Evolutionary conservation across 2,113 vertebrate genomes (phyloP), one percentile per base, ranked within the genome.

Genomic region (Piprites chloris): DNA sequence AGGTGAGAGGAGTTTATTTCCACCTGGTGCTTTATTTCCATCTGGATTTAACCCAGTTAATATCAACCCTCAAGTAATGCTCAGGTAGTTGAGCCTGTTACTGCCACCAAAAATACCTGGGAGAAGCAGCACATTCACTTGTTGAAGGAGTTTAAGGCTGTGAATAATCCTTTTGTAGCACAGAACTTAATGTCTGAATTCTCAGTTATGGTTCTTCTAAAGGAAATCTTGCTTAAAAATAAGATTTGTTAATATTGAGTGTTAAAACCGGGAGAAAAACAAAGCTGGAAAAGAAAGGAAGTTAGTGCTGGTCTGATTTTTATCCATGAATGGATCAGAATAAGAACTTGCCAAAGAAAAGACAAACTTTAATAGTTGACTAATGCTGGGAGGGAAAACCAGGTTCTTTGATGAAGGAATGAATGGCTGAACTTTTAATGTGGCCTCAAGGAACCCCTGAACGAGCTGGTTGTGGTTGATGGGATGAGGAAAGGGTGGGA

Each of bases 1-100:
- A 99, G 98, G 99, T 99, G 95, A 96, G 97, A 81, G 65, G 32
- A 11, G 61, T 62, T 62, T 41, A 27, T 41, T 61, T 61, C 56
- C n/a, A 12, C 23, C 86, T 8, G 4, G 7, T 62, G 33, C 28
- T 44, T n/a, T 33, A 3, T 35, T 59, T 58, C 33, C 3, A 0
- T 4, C 35, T n/a, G 27, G 41, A 41, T 58, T 85, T 71, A 59
- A 27, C 24, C 12, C 50, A 52, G 30, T 69, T 49, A n/a, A 6
- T 4, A 14, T 4, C 30, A 28, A 42, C 11, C 24, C 15, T 62
- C 20, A 24, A 37, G 5, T 21, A 10, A 12, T 4, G 8, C 12
- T 20, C 39, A 33, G 27, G 47, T 26, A 62, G 26, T 42, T 5
- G 6, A 44, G 27, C 33, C 62, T 55, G 21, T 37, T 69, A 21